Evolutionary conservation across 2,797 vertebrate species (phyloP).

Genomic region (Cirrhinus mrigala): DNA sequence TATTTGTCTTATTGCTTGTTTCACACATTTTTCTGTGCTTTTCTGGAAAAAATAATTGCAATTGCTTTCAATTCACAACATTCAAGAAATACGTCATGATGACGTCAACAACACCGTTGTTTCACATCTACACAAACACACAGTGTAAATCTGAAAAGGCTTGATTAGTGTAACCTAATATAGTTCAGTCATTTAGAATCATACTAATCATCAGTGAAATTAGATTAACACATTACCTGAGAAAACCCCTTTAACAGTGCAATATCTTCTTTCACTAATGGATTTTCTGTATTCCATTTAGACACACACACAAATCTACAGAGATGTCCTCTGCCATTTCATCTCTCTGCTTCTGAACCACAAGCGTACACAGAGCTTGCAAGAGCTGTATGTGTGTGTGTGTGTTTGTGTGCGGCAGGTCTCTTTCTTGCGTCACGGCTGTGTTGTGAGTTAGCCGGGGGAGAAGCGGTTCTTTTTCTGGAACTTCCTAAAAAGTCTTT

Average conservation of each 20-base stretch:
- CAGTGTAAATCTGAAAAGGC: not conserved
- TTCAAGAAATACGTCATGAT: not conserved
- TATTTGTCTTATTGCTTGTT: not conserved
- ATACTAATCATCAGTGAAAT: constrained; percentile 36
- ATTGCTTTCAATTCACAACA: not conserved
- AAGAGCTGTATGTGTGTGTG: constrained; percentile 69
- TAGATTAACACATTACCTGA: not conserved
- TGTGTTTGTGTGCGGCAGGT: constrained; percentile 66
- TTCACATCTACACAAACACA: not conserved
- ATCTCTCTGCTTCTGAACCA: constrained; percentile 23
- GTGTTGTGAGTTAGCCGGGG: constrained; percentile 47
- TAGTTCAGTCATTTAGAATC: not conserved
- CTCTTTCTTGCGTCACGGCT: constrained; percentile 58
- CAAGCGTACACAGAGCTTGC: constrained; percentile 53
- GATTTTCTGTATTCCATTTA: constrained; percentile 26
- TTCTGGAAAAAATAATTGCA: not conserved
- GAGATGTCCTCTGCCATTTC: constrained; percentile 13
- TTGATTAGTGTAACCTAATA: not conserved
- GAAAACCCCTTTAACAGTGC: not conserved
- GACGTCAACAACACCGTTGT: not conserved
- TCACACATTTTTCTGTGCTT: not conserved
- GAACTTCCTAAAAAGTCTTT: constrained; percentile 72
- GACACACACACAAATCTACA: constrained; percentile 31
- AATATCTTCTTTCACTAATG: constrained; percentile 4
- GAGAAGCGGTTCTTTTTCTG: constrained; percentile 72